Evolutionary conservation across 2,113 vertebrate genomes (phyloP), one percentile per base, ranked within the genome.

Genomic region (pig (Sus scrofa)): DNA sequence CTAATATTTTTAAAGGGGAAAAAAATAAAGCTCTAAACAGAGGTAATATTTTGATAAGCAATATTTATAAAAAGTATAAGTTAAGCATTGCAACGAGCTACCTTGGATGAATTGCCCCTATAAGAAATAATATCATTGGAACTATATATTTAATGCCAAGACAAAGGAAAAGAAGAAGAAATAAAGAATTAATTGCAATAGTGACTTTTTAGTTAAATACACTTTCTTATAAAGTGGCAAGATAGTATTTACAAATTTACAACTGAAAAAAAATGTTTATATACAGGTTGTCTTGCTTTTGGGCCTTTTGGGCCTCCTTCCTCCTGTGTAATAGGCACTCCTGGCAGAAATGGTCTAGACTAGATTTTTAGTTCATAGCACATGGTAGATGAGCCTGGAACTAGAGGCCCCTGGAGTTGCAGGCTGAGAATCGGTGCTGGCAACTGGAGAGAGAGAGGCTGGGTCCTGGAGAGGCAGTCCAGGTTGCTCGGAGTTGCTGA

Each of bases 331-430:
- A 71, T 2, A 67, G 50, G 86, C 54, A 50, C 5, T 91, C 30
- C 81, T 32, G 37, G 54, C 34, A 22, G 56, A 73, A 93, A 19
- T 92, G 68, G 94, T 89, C 27, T n/a, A 44, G 15, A 20, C 60
- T 83, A 34, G 77, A 44, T 63, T 77, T 91, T 93, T 81, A 92
- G 97, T 95, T 99, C 98, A 99, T 98, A 99, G 98, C 96, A 99
- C 99, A 67, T 99, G 99, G 98, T 99, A 99, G 93, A 99, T 98
- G 86, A 99, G 99, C 96, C 99, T 98, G 96, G 99, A 97, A 54
- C 98, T 98, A 9, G 99, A 98, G 71, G 98, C 98, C 37, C 99
- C 99, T 0, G 99, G 99, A 54, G 99, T 99, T 91, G 98, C 98
- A 68, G 99, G 99, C 97, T 99, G 99, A 9, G 99, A 99, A 92